Percentiles rank a stretch among this genome's conserved stretches.
Conservation (phyloP, 2,797 vertebrate genomes). For the Cynopterus sphinx region DNA sequence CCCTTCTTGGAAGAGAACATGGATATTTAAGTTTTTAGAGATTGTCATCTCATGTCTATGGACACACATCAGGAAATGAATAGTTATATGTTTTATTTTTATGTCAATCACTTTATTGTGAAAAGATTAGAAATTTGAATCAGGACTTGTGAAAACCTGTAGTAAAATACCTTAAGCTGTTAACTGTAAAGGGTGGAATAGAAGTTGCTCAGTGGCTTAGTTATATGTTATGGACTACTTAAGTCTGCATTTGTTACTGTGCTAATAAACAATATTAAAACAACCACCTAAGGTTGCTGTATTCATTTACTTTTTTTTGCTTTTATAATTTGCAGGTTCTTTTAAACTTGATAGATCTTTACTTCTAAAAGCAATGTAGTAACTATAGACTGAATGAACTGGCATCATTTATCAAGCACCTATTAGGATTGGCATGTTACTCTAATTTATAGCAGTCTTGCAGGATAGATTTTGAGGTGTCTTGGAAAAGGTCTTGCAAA, state of each 20-base stretch:
- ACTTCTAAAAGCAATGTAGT: not conserved
- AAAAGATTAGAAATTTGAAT: conserved; percentile 84
- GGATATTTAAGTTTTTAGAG: conserved; percentile 85
- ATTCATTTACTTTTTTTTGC: conserved; percentile 57
- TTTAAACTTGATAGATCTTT: not conserved
- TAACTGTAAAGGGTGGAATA: conserved; percentile 88
- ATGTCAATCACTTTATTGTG: conserved; percentile 84
- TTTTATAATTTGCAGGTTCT: conserved; percentile 14
- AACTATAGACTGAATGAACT: not conserved
- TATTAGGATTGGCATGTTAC: not conserved
- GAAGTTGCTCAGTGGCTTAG: conserved; percentile 88
- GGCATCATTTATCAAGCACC: not conserved
- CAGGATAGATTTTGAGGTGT: not conserved
- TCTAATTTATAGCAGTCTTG: not conserved
- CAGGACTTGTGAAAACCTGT: conserved; percentile 84
- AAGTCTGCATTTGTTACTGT: conserved; percentile 90
- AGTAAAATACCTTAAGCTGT: conserved; percentile 92
- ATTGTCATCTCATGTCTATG: conserved; percentile 82
- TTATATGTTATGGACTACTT: conserved; percentile 87
- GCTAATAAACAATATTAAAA: conserved; percentile 89
- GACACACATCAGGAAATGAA: conserved; percentile 81
- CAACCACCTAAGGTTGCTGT: conserved; percentile 1
- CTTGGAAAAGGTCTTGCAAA: conserved; percentile 27
- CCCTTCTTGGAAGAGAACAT: conserved; percentile 73
- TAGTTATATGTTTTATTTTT: conserved; percentile 87